Conservation (phyloP, 2,888 invertebrate genomes). For the Pseudolycoriella hygida region DNA sequence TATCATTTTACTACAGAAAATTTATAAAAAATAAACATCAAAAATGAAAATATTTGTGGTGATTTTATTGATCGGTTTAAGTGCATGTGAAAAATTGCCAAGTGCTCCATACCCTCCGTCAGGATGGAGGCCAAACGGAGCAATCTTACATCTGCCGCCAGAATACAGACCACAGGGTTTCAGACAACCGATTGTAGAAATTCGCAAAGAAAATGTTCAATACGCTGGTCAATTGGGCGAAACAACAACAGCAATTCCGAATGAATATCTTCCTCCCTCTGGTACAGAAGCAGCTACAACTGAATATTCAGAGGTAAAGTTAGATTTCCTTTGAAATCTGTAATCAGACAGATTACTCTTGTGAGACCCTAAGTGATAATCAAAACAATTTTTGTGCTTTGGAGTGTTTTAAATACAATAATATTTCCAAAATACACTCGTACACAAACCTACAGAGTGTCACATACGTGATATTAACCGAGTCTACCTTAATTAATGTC, state of each 20-base stretch:
- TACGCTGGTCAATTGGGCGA: constrained; percentile 17
- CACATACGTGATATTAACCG: too few species aligned
- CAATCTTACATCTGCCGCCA: constrained; percentile 23
- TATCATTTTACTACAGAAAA: too few species aligned
- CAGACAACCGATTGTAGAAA: constrained; percentile 13
- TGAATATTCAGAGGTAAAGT: neutral
- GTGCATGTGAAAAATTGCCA: neutral
- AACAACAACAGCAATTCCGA: constrained; percentile 11
- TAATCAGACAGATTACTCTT: too few species aligned
- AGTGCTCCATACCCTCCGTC: constrained; percentile 23
- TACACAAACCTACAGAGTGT: too few species aligned
- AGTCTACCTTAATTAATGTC: too few species aligned
- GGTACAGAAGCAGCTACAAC: neutral
- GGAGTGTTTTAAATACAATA: too few species aligned
- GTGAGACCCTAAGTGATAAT: too few species aligned
- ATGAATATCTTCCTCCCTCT: constrained; percentile 17
- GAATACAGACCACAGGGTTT: constrained; percentile 15
- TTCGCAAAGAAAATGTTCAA: constrained; percentile 20
- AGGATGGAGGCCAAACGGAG: constrained; percentile 27
- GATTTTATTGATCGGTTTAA: neutral
- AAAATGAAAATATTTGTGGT: neutral
- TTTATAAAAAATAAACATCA: too few species aligned
- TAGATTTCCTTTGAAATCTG: too few species aligned
- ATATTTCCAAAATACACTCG: too few species aligned
- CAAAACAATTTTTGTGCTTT: too few species aligned